These are phyloP conservation scores for Pelodiscus sinensis DNA, from an alignment of 2,113 vertebrate species.

Conservation along the genomic window DNA sequence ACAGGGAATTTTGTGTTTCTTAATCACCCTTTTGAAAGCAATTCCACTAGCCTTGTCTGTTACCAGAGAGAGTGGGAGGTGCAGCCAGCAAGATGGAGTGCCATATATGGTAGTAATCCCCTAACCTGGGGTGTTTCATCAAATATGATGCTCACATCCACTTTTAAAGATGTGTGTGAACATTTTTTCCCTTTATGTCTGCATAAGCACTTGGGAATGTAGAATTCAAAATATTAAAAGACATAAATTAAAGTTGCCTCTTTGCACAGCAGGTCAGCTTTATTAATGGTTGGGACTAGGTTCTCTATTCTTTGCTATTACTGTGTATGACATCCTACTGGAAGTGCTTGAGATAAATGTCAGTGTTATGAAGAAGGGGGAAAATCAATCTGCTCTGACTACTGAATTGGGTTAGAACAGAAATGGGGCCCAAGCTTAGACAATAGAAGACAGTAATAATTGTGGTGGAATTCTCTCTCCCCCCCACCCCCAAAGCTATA, in stretches of 20 bases:
- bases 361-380: not conserved
- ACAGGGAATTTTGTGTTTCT: slow-evolving; percentile 48
- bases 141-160: slow-evolving; percentile 4
- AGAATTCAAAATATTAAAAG: not conserved
- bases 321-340: accelerated
- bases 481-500: not conserved
- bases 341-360: not conserved
- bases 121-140: not conserved
- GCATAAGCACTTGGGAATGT: slow-evolving; percentile 47
- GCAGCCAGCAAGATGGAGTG: slow-evolving; percentile 14
- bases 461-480: not conserved
- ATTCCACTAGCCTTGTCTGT: slow-evolving; percentile 43
- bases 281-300: not conserved
- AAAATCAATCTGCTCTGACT: not conserved
- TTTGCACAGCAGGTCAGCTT: accelerated
- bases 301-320: not conserved
- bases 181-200: not conserved
- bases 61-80: not conserved
- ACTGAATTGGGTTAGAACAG: not conserved
- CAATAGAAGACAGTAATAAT: not conserved
- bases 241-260: not conserved
- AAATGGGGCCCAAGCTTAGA: not conserved
- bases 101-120: slow-evolving; percentile 67
- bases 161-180: slow-evolving; percentile 59
- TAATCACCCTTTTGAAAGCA: slow-evolving; percentile 52